Percentiles rank a stretch among this genome's conserved stretches.
These are phyloP conservation scores for Meteorus sp. DNA, from an alignment of 1,140 invertebrate genomes.

Conservation along the genomic window DNA sequence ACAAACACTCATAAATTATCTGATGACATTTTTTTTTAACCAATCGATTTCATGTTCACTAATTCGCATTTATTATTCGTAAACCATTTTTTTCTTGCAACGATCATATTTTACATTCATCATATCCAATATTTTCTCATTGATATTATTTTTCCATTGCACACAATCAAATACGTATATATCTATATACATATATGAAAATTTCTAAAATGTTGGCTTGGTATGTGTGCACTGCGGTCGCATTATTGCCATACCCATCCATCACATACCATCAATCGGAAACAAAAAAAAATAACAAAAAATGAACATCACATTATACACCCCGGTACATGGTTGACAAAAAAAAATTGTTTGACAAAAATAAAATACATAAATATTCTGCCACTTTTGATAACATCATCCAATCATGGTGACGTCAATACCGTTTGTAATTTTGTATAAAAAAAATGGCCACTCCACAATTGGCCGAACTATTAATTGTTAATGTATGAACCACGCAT, in stretches of 20 bases:
- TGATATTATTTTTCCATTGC: not conserved
- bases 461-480: not conserved
- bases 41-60: constrained; percentile 1
- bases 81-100: too few species aligned
- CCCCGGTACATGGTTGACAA: constrained; percentile 44
- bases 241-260: constrained; percentile 45
- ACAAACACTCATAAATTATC: too few species aligned
- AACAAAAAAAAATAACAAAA: constrained; percentile 33
- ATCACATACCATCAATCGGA: constrained; percentile 24
- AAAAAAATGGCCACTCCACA: constrained; percentile 19
- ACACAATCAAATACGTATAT: too few species aligned
- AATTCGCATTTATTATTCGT: not conserved
- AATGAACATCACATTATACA: constrained; percentile 27
- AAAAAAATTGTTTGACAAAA: constrained; percentile 10
- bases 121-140: not conserved
- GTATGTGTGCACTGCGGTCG: constrained; percentile 48
- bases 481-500: constrained; percentile 5
- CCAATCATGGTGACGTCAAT: constrained; percentile 28
- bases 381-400: not conserved
- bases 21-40: too few species aligned
- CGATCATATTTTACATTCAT: not conserved
- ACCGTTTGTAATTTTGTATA: not conserved
- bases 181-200: constrained; percentile 35
- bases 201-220: constrained; percentile 46
- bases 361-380: constrained; percentile 24